Conservation (phyloP, 2,888 invertebrate genomes). For the Lochmaea capreae region DNA sequence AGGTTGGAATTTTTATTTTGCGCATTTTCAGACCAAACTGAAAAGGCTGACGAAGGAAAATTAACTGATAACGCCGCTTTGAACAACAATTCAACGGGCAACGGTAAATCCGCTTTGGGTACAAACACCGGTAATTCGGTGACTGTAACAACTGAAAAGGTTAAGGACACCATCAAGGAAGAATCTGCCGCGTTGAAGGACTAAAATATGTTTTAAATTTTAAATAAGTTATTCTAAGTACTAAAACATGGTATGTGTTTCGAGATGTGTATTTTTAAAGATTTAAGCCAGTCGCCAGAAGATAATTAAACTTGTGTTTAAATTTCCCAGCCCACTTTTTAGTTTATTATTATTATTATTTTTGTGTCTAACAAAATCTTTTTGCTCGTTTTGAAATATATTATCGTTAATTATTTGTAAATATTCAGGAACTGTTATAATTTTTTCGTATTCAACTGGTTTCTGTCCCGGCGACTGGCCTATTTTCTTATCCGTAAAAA, state of each 20-base stretch:
- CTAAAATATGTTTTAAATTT: conserved; percentile 46
- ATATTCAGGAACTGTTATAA: conserved; percentile 2
- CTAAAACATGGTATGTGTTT: conserved; percentile 43
- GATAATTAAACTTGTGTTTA: neutral
- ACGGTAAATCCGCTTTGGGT: conserved; percentile 45
- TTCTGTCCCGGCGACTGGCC: neutral
- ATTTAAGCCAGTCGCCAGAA: neutral
- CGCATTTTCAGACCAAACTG: conserved; percentile 55
- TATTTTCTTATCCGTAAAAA: neutral
- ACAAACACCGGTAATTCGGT: conserved; percentile 42
- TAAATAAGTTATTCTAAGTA: conserved; percentile 49
- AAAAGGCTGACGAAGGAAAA: conserved; percentile 62
- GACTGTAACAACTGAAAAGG: conserved; percentile 51
- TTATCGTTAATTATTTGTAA: neutral
- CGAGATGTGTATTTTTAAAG: conserved; percentile 12
- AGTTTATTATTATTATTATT: no score
- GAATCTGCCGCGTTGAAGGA: conserved; percentile 61
- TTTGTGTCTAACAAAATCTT: no score
- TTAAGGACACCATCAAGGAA: conserved; percentile 59
- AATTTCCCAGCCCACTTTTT: neutral
- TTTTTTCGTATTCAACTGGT: neutral
- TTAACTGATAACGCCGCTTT: conserved; percentile 55
- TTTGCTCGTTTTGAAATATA: no score
- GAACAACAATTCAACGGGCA: conserved; percentile 47
- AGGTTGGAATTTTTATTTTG: conserved; percentile 42